A percentile compares a stretch with the other conserved stretches of the same genome.
Evolutionary conservation across 2,888 invertebrate genomes (phyloP).

Genomic region (Drosophila emarginata): DNA sequence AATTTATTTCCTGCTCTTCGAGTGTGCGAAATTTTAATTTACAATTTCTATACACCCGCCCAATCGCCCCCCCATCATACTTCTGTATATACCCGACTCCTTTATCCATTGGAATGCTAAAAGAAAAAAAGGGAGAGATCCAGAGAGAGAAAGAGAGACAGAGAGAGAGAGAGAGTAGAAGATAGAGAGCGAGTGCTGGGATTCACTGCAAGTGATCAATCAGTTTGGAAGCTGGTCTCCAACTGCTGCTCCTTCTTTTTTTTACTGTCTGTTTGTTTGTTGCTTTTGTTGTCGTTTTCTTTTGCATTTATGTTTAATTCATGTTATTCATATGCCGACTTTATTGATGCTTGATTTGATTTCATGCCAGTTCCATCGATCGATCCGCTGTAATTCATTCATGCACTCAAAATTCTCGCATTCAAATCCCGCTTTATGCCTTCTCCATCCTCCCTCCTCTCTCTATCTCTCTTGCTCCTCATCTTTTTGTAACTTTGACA

Average conservation of each 20-base stretch:
- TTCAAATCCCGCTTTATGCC: constrained; percentile 57
- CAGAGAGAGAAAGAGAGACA: background rate
- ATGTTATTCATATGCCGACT: constrained; percentile 76
- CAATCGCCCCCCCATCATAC: constrained; percentile 1
- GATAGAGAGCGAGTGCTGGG: constrained; percentile 32
- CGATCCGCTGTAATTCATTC: constrained; percentile 69
- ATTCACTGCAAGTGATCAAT: constrained; percentile 59
- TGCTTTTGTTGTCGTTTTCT: constrained; percentile 19
- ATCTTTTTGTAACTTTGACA: constrained; percentile 56
- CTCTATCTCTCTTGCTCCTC: constrained; percentile 34
- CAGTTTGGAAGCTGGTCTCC: constrained; percentile 40
- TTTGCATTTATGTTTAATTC: constrained; percentile 80
- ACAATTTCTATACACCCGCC: constrained; percentile 49
- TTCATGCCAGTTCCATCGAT: constrained; percentile 38
- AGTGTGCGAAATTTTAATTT: constrained; percentile 78
- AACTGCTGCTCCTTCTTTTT: constrained; percentile 13
- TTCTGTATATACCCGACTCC: constrained; percentile 1
- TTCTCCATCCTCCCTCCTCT: background rate
- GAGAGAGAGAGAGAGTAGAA: background rate
- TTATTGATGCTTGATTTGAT: constrained; percentile 76
- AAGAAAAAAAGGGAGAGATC: background rate
- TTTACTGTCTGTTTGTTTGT: constrained; percentile 4
- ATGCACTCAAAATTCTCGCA: constrained; percentile 72
- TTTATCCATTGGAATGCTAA: constrained; percentile 27
- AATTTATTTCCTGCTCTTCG: constrained; percentile 73